Base-by-base conservation (phyloP, 2,888 invertebrate genomes). In the Camponotus fellah region DNA sequence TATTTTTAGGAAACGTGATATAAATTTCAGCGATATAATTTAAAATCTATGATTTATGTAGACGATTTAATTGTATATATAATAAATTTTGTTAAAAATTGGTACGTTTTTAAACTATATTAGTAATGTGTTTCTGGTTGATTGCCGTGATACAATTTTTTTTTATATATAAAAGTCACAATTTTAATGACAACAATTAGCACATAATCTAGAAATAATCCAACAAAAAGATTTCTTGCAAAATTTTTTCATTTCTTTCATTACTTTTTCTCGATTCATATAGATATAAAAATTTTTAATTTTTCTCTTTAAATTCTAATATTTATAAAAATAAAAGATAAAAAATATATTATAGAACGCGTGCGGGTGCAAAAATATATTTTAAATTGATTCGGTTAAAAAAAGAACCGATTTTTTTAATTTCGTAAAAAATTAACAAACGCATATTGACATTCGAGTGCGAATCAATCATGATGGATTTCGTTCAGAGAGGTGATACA, bases 21-120 rank as follows among this genome's bases (percentile, higher is more conserved):
- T 12, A 74, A 74, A 72, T 34, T 72, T 46, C 58, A 68, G 72
- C 72, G 34, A 72, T 37, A 34, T 68, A 77, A 77, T 79, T 60
- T 60, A 32, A 60, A 14, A 46, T 17, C 74, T 34, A 37, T 17
- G 34, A 12, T 60, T 80, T 60, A 72, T 46, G 37, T 37, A n/a
- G n/a, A 46, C 37, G 60, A 72, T 74, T 79, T 74, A 80, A 49
- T 80, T 60, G 60, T n/a, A 46, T 8, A 58, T n/a, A 46, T 8
- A 58, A 12, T 17, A 21, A 21, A 10, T 17, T 71, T 60, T 34
- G 43, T 21, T 6, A 6, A 60, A 80, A 37, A 62, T 62, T 34
- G 5, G n/a, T 69, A 17, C 53, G 53, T 37, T 34, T 34, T 17
- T 49, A 69, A 69, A 26, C 34, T 34, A 72, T 58, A 60, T 80